Base-by-base conservation (phyloP, 2,888 invertebrate genomes). In the Caenorhabditis sp. region DNA sequence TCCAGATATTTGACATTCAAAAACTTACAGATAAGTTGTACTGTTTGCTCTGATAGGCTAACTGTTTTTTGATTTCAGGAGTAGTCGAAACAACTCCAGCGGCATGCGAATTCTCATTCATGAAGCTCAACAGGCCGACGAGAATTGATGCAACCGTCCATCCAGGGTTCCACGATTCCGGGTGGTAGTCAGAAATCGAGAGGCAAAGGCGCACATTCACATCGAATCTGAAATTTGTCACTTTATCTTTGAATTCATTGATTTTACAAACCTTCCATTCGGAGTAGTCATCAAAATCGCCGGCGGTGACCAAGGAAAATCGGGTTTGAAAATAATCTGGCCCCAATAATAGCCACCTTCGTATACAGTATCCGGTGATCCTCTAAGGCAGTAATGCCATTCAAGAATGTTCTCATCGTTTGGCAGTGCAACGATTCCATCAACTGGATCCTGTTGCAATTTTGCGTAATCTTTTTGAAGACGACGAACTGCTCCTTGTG, bases 101-200 rank as follows among this genome's bases (percentile, higher is more conserved):
- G 0, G 97, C 97, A 1, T 95, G 95, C 83, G 94, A 94, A 85
- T 93, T 94, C 89, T 99, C 97, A 83, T 96, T 90, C 94, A 94
- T 88, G 49, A 90, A 89, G 66, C 72, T 77, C 67, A 84, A 80
- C 54, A 85, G 72, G 14, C 79, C 82, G 12, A 70, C 81, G 54
- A 99, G 91, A 87, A 99, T 99, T 0, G 97, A 97, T 0, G 95
- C 94, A 57, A 97, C 97, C 27, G 90, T 90, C 97, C 97, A 99
- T 1, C 97, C 95, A 12, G 99, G 99, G 90, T 99, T 99, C 99
- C 99, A 99, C 1, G 96, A 95, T 88, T 99, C 97, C 0, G 95
- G 95, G 89, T 96, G 96, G 88, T 93, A 96, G 89, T 96, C 95
- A 66, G 93, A 93, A 81, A 93, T 99, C 82, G 96, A 97, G 81